phyloP scores from a whole-genome alignment of 92 coral and sea anemone species.

The Pocillopora meandrina region DNA sequence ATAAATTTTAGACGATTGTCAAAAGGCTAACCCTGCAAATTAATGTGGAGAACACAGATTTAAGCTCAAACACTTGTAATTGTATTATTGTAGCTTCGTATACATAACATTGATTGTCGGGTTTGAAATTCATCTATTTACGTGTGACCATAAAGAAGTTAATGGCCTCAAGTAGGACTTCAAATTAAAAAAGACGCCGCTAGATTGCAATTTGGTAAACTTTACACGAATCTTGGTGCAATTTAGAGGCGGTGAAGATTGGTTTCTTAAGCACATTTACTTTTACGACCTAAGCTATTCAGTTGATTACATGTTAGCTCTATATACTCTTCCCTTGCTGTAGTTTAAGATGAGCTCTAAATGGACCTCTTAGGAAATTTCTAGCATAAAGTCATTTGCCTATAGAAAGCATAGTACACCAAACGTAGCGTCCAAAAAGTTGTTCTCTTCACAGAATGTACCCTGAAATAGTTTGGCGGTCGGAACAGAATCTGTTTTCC shows the following conservation, averaged over 20 bases:
- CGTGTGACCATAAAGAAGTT: constrained; percentile 1
- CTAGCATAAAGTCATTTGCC: no score
- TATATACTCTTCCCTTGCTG: background rate
- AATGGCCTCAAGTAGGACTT: background rate
- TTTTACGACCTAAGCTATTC: constrained; percentile 2
- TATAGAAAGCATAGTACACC: background rate
- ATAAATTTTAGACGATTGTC: constrained; percentile 4
- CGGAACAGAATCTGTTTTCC: no score
- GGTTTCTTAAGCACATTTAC: background rate
- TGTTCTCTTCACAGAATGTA: background rate
- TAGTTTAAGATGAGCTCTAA: background rate
- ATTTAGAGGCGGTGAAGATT: background rate
- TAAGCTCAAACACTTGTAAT: constrained; percentile 2
- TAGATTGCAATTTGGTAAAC: background rate
- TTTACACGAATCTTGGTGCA: background rate
- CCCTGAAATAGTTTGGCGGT: no score
- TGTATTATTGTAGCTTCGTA: constrained; percentile 15
- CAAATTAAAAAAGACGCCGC: constrained; percentile 5
- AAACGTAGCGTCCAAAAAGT: no score
- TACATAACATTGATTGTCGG: constrained; percentile 13
- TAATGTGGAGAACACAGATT: constrained; percentile 9
- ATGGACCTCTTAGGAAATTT: background rate
- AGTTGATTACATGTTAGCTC: background rate
- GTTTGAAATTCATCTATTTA: background rate
- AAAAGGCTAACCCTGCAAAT: background rate